Evolutionary conservation across 2,113 vertebrate species (phyloP).

Genomic region (Phyllostomus hastatus): DNA sequence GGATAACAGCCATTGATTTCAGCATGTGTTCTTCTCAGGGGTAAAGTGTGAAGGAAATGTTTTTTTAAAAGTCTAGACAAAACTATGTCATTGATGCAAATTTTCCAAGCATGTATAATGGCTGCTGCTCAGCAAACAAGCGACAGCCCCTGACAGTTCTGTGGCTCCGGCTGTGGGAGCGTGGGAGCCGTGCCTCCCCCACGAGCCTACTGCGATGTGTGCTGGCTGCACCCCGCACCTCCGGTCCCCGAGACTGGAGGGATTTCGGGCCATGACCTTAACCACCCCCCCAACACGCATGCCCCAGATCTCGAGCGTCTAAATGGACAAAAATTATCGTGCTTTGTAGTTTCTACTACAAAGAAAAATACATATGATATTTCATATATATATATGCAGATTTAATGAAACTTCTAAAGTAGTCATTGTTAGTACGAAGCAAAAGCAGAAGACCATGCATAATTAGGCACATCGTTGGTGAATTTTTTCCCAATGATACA

Average conservation of each 20-base stretch:
- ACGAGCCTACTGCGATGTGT: neutral
- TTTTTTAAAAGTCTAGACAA: neutral
- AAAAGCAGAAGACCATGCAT: neutral
- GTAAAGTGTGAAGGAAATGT: neutral
- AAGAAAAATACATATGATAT: neutral
- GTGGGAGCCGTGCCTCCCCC: neutral
- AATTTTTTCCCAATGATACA: neutral
- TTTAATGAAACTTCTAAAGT: neutral
- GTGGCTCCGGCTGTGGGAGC: neutral
- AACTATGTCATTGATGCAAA: neutral
- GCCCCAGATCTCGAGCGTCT: neutral
- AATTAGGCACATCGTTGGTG: neutral
- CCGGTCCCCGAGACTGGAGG: neutral
- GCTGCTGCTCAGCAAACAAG: neutral
- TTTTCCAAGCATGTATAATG: neutral
- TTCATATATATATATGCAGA: neutral
- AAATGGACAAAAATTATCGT: neutral
- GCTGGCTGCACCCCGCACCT: neutral
- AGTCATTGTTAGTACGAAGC: neutral
- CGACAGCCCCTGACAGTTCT: neutral
- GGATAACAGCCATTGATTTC: neutral
- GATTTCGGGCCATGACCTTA: neutral
- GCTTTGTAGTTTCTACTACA: neutral
- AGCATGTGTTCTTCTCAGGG: neutral
- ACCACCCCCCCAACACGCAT: neutral